Percentiles rank a stretch among this genome's conserved stretches.
Conservation (phyloP, 1,140 invertebrate species). For the Drosophila pachea region DNA sequence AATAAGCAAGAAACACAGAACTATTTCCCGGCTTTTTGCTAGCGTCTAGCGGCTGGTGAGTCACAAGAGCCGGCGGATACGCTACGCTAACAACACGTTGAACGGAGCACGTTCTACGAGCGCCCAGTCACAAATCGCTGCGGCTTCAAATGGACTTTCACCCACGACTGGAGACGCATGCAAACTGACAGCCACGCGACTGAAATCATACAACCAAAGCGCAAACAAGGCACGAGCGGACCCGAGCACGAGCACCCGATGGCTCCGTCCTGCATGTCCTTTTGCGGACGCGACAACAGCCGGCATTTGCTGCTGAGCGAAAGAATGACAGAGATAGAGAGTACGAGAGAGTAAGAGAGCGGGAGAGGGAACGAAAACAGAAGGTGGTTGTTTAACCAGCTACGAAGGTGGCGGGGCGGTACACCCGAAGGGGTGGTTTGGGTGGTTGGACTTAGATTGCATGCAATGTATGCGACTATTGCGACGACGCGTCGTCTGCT, state of each 20-base stretch:
- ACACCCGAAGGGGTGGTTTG: slow-evolving; percentile 44
- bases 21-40: slow-evolving; percentile 48
- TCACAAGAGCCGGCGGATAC: slow-evolving; percentile 48
- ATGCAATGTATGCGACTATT: slow-evolving; percentile 19
- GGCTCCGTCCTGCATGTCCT: slow-evolving; percentile 24
- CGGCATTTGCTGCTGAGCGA: slow-evolving; percentile 8
- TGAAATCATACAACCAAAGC: slow-evolving; percentile 55
- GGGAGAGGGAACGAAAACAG: slow-evolving; percentile 35
- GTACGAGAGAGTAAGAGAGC: neutral
- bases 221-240: slow-evolving; percentile 60
- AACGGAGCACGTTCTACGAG: slow-evolving; percentile 3
- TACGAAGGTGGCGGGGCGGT: slow-evolving; percentile 17
- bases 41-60: slow-evolving; percentile 26
- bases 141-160: slow-evolving; percentile 54
- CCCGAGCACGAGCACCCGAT: slow-evolving; percentile 46
- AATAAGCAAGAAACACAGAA: no score
- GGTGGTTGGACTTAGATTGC: slow-evolving; percentile 37
- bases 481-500: slow-evolving; percentile 31
- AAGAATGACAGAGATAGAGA: neutral
- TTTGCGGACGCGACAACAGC: slow-evolving; percentile 5
- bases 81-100: slow-evolving; percentile 33
- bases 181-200: slow-evolving; percentile 66
- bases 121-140: slow-evolving; percentile 14
- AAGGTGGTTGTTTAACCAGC: slow-evolving; percentile 52
- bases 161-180: slow-evolving; percentile 58